Base-by-base conservation (phyloP, 2,113 vertebrate genomes). In the Circaetus cinerascens region DNA sequence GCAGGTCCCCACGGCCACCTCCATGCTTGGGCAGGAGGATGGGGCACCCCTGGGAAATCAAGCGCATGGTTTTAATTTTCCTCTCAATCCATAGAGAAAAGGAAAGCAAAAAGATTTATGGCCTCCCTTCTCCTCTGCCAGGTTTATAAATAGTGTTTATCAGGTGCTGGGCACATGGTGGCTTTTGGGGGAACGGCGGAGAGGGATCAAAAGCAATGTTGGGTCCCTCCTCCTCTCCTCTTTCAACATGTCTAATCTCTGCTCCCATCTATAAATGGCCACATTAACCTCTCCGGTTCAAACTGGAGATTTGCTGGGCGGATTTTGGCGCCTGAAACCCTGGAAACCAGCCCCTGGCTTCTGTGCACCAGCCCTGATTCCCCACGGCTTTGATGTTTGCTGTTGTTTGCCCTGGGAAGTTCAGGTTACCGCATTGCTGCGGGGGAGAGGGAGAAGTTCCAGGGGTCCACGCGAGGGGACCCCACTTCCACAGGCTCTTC, bases 131-230 rank as follows among this genome's bases (percentile, higher is more conserved):
- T 96, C 83, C 94, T 96, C 96, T 94, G 76, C 88, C 75, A 87
- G 90, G 79, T 96, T 97, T 92, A 95, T 94, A 94, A 95, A 93
- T 97, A 97, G 97, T 95, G 72, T 98, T 98, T 98, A 98, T 99
- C 98, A 99, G 98, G 98, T 97, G 98, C 97, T 97, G 98, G 98
- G 98, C 98, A 98, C 97, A 98, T 98, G 98, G 98, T 91, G 93
- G 81, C 82, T 92, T 78, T 71, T n/a, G 63, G 85, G 97, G 92
- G 86, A 96, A 91, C 1, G 73, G 60, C 81, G 4, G 86, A 90
- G 93, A 95, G 69, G 98, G 98, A 98, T 98, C 98, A 96, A 97
- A 99, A 98, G 98, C 97, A 98, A 96, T 86, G 19, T 50, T 48
- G 75, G 29, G 57, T 76, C 22, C 77, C 84, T 93, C 84, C 92